Evolutionary conservation across 2,113 vertebrate species (phyloP), one percentile per base, ranked within the genome.

Genomic region (Castor canadensis): DNA sequence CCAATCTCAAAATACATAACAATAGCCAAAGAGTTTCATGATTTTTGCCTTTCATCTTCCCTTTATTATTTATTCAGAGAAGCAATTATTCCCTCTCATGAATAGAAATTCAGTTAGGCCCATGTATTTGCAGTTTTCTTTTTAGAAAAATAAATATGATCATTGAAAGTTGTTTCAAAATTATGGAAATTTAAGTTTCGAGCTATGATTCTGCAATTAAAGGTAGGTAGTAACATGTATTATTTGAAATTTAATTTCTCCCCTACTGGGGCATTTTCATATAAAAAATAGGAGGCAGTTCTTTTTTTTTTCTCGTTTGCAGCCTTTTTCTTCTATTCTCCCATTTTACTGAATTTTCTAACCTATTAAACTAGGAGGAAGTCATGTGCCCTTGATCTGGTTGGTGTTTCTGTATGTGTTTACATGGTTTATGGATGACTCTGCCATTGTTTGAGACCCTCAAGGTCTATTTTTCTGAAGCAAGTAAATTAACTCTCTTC

Each of bases 21-120:
- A n/a, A n/a, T n/a, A n/a, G n/a, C n/a, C n/a, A n/a, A n/a, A n/a
- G n/a, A n/a, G n/a, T n/a, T n/a, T n/a, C n/a, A n/a, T n/a, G n/a
- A 47, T 40, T 95, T 92, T 60, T 92, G 30, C 20, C 76, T 79
- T 71, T 90, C 77, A 64, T 66, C 12, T 73, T 58, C 35, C n/a
- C 22, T 84, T 73, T 35, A 66, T 15, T 83, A 73, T 66, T 79
- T 90, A 93, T 40, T 73, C 19, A 80, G 10, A 66, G 28, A 75
- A 54, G 28, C 13, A 49, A 22, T 62, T 84, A 49, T 69, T 64
- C 22, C 17, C 32, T 85, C 28, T 84, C 19, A 32, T 76, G 38
- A 76, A 28, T 75, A 22, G 89, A 76, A 81, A 45, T 62, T 52
- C 52, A 93, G 26, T 38, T 9, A 82, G 62, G 20, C 45, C 62